Base-by-base conservation (phyloP, 1,140 invertebrate genomes). In the Paraescarpia echinospica region DNA sequence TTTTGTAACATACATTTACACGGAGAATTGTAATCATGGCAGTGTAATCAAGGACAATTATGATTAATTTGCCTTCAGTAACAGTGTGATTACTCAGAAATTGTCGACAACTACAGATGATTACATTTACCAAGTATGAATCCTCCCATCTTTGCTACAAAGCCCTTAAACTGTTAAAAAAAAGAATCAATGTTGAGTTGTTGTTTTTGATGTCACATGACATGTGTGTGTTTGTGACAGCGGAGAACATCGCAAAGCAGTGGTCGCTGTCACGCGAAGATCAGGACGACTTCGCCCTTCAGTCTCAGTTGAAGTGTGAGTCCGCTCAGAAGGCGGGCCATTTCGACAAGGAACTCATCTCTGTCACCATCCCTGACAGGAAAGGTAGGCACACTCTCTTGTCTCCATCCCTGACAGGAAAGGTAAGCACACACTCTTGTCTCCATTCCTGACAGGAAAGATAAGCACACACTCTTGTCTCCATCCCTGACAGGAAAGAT, bases 181-280 rank as follows among this genome's bases (percentile, higher is more conserved):
- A 27, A 77, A 27, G 89, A 35, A 2, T 91, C 91, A 51, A 88
- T 41, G 2, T 77, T 31, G 18, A 77, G 59, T 27, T 77, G 59
- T 41, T n/a, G n/a, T 51, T 51, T 77, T 77, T 27, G 59, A 77
- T 77, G 27, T 77, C 27, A 31, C 51, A 89, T 92, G 41, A 33
- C 92, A 93, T 90, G 89, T 88, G 59, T 90, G 9, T 5, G 41
- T 77, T 77, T 77, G 59, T 77, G 59, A 77, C 94, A 96, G 96
- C 97, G 94, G 98, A 98, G 96, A 98, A 98, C 96, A 96, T 98
- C 77, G 97, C 97, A 0, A 97, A 97, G 94, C 95, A 97, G 92
- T 98, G 97, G 95, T 96, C 96, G 12, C 97, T 98, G 89, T 97
- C 96, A 33, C 96, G 98, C 94, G 96, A 97, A 95, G 97, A 97